Conservation (phyloP, 2,797 vertebrate species). For the Ctenosaura bakeri region DNA sequence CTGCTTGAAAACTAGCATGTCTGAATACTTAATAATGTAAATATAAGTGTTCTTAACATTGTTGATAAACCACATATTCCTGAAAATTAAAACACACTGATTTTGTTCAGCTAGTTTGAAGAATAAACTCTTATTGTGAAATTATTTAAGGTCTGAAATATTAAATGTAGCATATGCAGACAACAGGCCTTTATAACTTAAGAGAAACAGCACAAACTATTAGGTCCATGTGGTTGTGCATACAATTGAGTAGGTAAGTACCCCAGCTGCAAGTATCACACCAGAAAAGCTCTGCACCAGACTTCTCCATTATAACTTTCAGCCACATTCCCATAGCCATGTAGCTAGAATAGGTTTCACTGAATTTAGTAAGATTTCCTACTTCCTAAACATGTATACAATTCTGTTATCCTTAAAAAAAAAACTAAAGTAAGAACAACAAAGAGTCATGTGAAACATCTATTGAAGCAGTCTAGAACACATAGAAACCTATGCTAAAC, state of each 20-base stretch:
- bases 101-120: neutral
- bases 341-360: neutral
- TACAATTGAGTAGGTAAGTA: neutral
- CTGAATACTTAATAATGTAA: neutral
- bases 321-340: neutral
- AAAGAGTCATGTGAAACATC: too few species aligned
- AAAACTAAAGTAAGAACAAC: neutral
- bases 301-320: neutral
- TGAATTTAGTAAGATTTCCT: neutral
- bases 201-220: neutral
- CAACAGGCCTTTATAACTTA: neutral
- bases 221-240: neutral
- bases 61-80: neutral
- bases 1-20: neutral
- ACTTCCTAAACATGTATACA: neutral
- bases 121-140: neutral
- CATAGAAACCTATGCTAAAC: too few species aligned
- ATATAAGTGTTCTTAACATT: neutral
- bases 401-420: neutral
- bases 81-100: neutral
- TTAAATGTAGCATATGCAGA: neutral
- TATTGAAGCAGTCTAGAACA: too few species aligned
- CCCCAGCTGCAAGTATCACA: neutral
- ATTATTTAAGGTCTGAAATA: neutral
- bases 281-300: too few species aligned